Percentiles rank a stretch among this genome's conserved stretches.
Conservation (phyloP, 2,113 vertebrate genomes). For the Mellivora capensis region DNA sequence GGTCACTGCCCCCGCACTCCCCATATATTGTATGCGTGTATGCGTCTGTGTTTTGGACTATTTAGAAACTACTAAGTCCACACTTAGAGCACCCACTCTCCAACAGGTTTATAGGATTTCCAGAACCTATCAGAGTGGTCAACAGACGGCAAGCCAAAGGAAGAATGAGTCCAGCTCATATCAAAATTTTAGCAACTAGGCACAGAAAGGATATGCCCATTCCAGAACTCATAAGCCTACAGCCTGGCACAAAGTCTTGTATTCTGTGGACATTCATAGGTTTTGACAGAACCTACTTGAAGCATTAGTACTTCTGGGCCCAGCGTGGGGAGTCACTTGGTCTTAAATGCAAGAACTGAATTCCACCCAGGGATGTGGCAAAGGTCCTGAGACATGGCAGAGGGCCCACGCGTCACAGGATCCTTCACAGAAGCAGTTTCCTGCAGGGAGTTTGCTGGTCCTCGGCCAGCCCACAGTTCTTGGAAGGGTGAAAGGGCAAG, state of each 20-base stretch:
- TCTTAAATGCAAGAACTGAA: background rate
- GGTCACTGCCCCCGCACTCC: background rate
- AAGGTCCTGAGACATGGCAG: background rate
- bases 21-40: background rate
- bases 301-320: background rate
- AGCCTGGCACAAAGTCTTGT: background rate
- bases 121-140: background rate
- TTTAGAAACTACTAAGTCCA: background rate
- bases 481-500: constrained; percentile 44
- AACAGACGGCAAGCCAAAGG: background rate
- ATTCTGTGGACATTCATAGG: background rate
- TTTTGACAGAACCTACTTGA: background rate
- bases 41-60: background rate
- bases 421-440: constrained; percentile 19
- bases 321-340: background rate
- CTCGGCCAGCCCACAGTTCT: constrained; percentile 14
- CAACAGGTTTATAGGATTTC: background rate
- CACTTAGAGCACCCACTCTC: background rate
- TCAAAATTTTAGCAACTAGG: background rate
- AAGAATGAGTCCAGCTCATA: background rate
- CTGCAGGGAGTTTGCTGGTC: constrained; percentile 10
- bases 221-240: background rate
- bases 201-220: too few relatives aligned
- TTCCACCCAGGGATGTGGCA: background rate
- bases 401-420: background rate